Evolutionary conservation across 2,113 vertebrate genomes (phyloP).

Genomic region (Larimichthys polyactis): DNA sequence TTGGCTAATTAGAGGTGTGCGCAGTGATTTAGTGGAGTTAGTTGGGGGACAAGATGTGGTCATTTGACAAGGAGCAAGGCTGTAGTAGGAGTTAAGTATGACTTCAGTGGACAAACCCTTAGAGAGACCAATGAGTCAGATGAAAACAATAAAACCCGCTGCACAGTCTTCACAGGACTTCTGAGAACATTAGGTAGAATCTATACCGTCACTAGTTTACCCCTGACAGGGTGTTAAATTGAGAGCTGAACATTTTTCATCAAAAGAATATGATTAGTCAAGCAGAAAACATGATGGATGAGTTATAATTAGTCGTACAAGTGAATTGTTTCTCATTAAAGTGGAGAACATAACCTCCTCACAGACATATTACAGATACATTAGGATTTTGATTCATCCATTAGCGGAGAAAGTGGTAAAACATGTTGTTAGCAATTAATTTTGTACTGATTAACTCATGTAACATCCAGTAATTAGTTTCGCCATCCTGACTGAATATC

Average conservation of each 20-base stretch:
- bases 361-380: background rate
- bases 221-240: slow-evolving; percentile 36
- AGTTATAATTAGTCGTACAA: slow-evolving; percentile 28
- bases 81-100: background rate
- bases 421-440: slow-evolving; percentile 19
- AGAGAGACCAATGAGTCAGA: slow-evolving; percentile 12
- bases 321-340: slow-evolving; percentile 58
- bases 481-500: background rate
- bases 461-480: slow-evolving; percentile 40
- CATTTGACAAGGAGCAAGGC: background rate
- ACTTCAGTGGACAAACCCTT: background rate
- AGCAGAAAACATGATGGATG: slow-evolving; percentile 35
- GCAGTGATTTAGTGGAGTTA: background rate
- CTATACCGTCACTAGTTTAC: slow-evolving; percentile 5
- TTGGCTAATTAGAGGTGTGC: background rate
- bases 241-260: slow-evolving; percentile 34
- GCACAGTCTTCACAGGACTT: background rate
- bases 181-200: background rate
- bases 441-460: slow-evolving; percentile 31
- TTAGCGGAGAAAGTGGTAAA: slow-evolving; percentile 2
- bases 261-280: slow-evolving; percentile 55
- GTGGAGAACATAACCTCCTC: background rate
- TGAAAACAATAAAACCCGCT: background rate
- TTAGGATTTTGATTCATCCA: slow-evolving; percentile 56
- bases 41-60: background rate